Evolutionary conservation across 2,888 invertebrate genomes (phyloP), one percentile per base, ranked within the genome.

Genomic region (Villa cingulata): DNA sequence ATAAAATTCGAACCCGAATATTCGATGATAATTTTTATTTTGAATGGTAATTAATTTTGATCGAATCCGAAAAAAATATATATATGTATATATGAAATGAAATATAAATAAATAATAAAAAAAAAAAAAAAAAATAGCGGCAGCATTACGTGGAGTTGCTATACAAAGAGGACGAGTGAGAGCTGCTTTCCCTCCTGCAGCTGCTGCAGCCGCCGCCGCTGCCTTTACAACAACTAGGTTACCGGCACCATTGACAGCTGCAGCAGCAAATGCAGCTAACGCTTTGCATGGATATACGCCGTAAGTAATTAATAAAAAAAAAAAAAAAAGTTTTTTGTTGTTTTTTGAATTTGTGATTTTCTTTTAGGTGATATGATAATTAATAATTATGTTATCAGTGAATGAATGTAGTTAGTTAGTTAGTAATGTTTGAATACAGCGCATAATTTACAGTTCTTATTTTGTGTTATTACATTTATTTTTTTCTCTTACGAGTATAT

Each of bases 251-350:
- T 40, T 67, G 59, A 84, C 81, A 59, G 84, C 81, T 57, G 80
- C 84, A 60, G 80, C 83, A 51, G 81, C 81, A 48, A 53, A 83
- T 65, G 78, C 75, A 64, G 81, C 83, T 62, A 76, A 81, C 67
- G 83, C 84, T 68, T 75, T 86, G 72, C 88, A 87, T 77, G 87
- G 89, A 66, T 90, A 88, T 74, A 82, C 90, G 71, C 87, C 85
- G 87, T 86, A 81, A 86, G 86, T 86, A 80, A 68, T 66, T 49
- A 49, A 50, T 42, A 40, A 17, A 10, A 18, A 45, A 44, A 37
- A 38, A 32, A 19, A 42, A 41, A 34, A 38, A 46, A 41, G 37
- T 48, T 44, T 43, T 46, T 48, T 50, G 51, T 51, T 44, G 27
- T 42, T 37, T 38, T 51, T 38, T 44, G 20, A 32, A 29, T 49